A percentile compares a stretch with the other conserved stretches of the same genome.
These are phyloP conservation scores for Mamestra brassicae DNA, from an alignment of 2,888 invertebrate species.

Conservation along the genomic window DNA sequence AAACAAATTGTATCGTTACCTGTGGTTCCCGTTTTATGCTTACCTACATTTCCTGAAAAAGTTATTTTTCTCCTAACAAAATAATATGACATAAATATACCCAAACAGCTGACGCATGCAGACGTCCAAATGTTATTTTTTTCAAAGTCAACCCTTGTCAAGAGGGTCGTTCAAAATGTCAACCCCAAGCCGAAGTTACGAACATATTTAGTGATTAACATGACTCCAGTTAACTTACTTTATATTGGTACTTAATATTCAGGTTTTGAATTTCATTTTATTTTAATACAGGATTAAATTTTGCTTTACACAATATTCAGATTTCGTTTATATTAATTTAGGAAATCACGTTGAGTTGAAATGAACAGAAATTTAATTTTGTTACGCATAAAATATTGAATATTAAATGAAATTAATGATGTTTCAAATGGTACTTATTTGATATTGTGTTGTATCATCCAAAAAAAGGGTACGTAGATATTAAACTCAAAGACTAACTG, in stretches of 20 bases:
- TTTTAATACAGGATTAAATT: constrained; percentile 4
- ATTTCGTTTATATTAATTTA: not conserved
- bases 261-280: constrained; percentile 3
- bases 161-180: constrained; percentile 49
- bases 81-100: constrained; percentile 26
- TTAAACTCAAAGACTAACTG: not conserved
- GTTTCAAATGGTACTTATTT: no score
- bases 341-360: not conserved
- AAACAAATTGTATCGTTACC: not conserved
- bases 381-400: no score
- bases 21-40: not conserved
- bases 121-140: constrained; percentile 28
- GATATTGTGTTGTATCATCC: not conserved
- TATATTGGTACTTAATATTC: constrained; percentile 28
- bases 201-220: constrained; percentile 17
- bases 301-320: not conserved
- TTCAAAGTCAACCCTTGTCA: constrained; percentile 51
- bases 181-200: constrained; percentile 47
- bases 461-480: not conserved
- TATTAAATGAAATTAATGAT: no score
- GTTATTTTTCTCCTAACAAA: constrained; percentile 5
- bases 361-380: not conserved
- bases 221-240: constrained; percentile 33
- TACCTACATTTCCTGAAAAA: not conserved
- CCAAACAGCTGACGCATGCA: constrained; percentile 28